These are phyloP conservation scores for Amphimallon solstitiale DNA, from an alignment of 2,888 invertebrate species.

Conservation along the genomic window DNA sequence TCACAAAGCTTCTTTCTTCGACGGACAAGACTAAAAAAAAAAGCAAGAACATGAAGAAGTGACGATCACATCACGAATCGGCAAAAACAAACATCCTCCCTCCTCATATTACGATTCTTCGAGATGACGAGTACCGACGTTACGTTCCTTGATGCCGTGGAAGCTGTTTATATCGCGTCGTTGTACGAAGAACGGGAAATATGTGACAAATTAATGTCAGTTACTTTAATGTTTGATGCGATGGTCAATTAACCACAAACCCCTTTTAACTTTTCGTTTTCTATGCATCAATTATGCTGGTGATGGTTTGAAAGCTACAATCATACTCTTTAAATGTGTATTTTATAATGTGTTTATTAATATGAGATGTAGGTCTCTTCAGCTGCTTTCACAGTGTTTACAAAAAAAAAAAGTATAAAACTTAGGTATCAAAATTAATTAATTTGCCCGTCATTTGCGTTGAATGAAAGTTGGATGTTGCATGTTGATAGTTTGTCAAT, in stretches of 20 bases:
- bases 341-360: too few relatives aligned
- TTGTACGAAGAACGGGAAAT: constrained; percentile 11
- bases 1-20: not conserved
- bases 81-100: constrained; percentile 12
- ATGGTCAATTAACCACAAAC: not conserved
- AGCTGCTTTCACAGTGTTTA: too few relatives aligned
- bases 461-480: too few relatives aligned
- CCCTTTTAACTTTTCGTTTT: too few relatives aligned
- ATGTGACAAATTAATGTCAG: constrained; percentile 11
- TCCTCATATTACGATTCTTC: constrained; percentile 3
- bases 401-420: too few relatives aligned
- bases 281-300: not conserved
- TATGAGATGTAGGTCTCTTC: too few relatives aligned
- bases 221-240: not conserved
- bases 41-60: not conserved
- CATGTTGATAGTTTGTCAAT: too few relatives aligned
- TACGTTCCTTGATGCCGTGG: not conserved
- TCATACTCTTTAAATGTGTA: not conserved
- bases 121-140: not conserved
- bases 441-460: too few relatives aligned
- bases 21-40: not conserved
- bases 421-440: too few relatives aligned
- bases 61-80: constrained; percentile 5
- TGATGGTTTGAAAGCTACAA: not conserved
- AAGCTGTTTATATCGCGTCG: not conserved